Conservation (phyloP, 2,113 vertebrate species). For the Petroica traversi region DNA sequence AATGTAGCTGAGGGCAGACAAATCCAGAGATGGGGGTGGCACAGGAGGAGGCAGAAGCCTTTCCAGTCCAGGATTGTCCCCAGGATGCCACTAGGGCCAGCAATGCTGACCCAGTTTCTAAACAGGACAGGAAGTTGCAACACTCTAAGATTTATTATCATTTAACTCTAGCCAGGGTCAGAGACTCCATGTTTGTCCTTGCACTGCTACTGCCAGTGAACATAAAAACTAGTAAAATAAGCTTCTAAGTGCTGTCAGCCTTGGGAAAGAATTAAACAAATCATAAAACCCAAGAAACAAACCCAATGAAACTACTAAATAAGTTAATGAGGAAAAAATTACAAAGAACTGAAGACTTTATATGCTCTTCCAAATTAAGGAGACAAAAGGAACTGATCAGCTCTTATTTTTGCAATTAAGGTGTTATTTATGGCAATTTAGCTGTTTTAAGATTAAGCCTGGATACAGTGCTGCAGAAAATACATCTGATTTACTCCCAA, state of each 20-base stretch:
- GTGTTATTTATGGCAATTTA: conserved; percentile 10
- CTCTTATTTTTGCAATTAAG: not conserved
- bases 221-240: not conserved
- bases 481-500: not conserved
- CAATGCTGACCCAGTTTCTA: not conserved
- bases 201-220: not conserved
- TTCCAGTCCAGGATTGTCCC: not conserved
- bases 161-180: not conserved
- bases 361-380: not conserved
- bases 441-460: not conserved
- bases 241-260: not conserved
- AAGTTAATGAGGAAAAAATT: conserved; percentile 9
- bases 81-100: not conserved
- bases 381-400: not conserved
- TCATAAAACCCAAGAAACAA: not conserved
- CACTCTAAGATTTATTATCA: not conserved
- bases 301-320: not conserved
- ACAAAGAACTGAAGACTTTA: not conserved
- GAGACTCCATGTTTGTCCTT: not conserved
- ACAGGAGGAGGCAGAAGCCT: not conserved
- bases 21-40: not conserved
- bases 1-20: not conserved
- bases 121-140: not conserved
- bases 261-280: not conserved
- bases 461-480: not conserved